Evolutionary conservation across 2,888 invertebrate genomes (phyloP).

Genomic region (Philereme vetulata): DNA sequence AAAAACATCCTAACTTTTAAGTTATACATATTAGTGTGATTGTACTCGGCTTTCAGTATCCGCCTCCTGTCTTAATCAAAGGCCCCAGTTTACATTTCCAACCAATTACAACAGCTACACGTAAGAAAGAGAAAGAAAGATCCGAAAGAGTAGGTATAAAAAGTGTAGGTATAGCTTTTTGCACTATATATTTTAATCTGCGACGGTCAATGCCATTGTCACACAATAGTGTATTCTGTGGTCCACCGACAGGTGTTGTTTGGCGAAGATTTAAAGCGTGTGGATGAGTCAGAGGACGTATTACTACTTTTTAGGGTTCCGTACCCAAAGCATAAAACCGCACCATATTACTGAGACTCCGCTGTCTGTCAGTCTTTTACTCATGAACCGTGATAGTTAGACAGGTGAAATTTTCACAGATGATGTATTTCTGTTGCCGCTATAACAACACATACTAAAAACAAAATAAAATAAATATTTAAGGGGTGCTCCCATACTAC

Average conservation of each 20-base stretch:
- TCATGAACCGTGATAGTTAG: too few species aligned
- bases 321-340: too few species aligned
- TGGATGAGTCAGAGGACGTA: slow-evolving; percentile 43
- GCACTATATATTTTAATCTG: slow-evolving; percentile 36
- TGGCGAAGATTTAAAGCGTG: slow-evolving; percentile 42
- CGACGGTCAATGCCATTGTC: slow-evolving; percentile 63
- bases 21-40: neutral
- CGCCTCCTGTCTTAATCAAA: slow-evolving; percentile 34
- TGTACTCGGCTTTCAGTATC: slow-evolving; percentile 8
- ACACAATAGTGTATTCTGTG: slow-evolving; percentile 12
- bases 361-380: too few species aligned
- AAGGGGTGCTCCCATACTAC: too few species aligned
- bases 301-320: neutral
- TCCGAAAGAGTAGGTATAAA: slow-evolving; percentile 14
- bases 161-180: slow-evolving; percentile 38
- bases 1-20: too few species aligned
- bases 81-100: slow-evolving; percentile 25
- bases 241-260: slow-evolving; percentile 62
- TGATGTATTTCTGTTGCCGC: too few species aligned
- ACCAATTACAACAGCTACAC: slow-evolving; percentile 36
- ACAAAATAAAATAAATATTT: too few species aligned
- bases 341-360: too few species aligned
- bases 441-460: too few species aligned
- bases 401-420: too few species aligned
- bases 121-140: slow-evolving; percentile 25